Conservation (phyloP, 2,888 invertebrate genomes). For the Steinernema carpocapsae region DNA sequence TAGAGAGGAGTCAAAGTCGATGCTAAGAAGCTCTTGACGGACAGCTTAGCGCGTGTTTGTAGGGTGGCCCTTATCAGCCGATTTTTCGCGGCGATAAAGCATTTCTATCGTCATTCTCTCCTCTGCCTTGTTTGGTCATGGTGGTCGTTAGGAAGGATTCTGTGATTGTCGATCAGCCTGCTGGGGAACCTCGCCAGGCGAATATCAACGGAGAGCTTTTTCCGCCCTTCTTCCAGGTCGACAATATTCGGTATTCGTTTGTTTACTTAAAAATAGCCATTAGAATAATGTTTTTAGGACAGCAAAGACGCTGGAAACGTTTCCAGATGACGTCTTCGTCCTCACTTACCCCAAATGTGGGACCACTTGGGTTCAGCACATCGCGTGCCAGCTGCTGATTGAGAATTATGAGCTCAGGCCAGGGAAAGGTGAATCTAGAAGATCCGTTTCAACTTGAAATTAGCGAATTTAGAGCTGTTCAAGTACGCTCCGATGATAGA, state of each 20-base stretch:
- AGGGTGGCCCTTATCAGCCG: not conserved
- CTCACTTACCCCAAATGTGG: constrained; percentile 64
- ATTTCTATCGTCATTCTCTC: not conserved
- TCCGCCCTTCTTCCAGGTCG: constrained; percentile 59
- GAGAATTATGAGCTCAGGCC: constrained; percentile 46
- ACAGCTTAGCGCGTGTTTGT: not conserved
- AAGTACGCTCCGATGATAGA: constrained; percentile 7
- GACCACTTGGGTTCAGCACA: constrained; percentile 61
- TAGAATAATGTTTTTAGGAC: not conserved
- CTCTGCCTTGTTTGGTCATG: not conserved
- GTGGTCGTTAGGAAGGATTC: constrained; percentile 6
- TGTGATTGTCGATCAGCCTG: constrained; percentile 52
- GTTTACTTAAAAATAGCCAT: not conserved
- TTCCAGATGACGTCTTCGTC: constrained; percentile 56
- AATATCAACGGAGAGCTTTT: constrained; percentile 60
- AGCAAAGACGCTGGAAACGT: constrained; percentile 49
- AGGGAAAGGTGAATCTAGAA: constrained; percentile 48
- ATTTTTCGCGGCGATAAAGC: not conserved
- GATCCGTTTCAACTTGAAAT: not conserved
- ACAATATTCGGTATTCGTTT: constrained; percentile 47
- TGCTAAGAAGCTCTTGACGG: constrained; percentile 27
- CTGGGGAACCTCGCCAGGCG: constrained; percentile 54
- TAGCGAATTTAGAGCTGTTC: constrained; percentile 29
- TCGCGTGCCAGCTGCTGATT: constrained; percentile 52
- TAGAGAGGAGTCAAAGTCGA: constrained; percentile 44